Base-by-base conservation (phyloP, 2,113 vertebrate genomes). In the Campylomormyrus numenius region DNA sequence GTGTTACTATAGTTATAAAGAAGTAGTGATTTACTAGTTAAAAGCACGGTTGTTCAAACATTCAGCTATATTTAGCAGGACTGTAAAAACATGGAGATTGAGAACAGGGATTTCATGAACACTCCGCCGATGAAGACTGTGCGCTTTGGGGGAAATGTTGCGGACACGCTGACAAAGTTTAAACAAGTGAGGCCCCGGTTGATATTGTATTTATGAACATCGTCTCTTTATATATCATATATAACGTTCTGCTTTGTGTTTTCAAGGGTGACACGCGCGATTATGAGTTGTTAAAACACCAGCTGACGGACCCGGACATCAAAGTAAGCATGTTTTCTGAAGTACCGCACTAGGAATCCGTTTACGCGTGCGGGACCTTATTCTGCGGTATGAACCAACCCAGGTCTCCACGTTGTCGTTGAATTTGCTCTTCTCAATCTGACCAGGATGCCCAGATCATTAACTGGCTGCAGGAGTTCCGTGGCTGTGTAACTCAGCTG, bases 391-490 rank as follows among this genome's bases (percentile, higher is more conserved):
- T 83, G 39, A 42, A 45, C 7, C 17, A 19, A 15, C 46, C n/a
- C n/a, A 19, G 49, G 1, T 46, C 31, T 56, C 24, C 83, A 9
- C 42, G 24, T n/a, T 85, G 24, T 45, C 27, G 83, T 19, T 21
- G 21, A 50, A 6, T 90, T 0, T 85, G 39, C 46, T 3, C 1
- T 88, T 24, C 91, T 53, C 91, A 21, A 48, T 90, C 42, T 92
- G 10, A 77, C 31, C 92, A 99, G 98, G 98, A 99, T 92, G 97
- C 95, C 31, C 98, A 99, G 94, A 97, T 99, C 92, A 96, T 99
- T 92, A 98, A 94, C 90, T 99, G 98, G 98, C 95, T 99, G 3
- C 96, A 97, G 10, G 98, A 99, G 88, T 97, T 99, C 87, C 95
- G 98, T 24, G 92, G 90, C 35, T 97, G 96, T 88, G 95, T 99